A percentile compares a stretch with the other conserved stretches of the same genome.
Evolutionary conservation across 2,113 vertebrate species (phyloP).

Genomic region (Apeltes quadracus): DNA sequence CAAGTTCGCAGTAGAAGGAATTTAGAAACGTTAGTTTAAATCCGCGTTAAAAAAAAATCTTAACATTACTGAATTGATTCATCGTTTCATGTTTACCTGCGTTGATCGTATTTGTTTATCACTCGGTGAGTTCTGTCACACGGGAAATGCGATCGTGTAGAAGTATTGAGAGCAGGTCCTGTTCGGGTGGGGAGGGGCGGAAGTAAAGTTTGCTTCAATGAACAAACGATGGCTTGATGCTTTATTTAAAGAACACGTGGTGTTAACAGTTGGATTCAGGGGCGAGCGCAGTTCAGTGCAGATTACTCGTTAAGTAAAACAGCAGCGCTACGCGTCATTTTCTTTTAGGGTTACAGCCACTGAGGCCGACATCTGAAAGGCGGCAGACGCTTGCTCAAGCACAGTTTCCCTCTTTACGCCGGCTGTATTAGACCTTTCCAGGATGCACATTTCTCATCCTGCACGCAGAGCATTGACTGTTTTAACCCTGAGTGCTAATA

Average conservation of each 20-base stretch:
- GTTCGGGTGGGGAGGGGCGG: not conserved
- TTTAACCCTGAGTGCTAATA: slow-evolving; percentile 73
- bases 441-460: slow-evolving; percentile 61
- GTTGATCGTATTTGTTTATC: not conserved
- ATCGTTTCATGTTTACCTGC: not conserved
- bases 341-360: slow-evolving; percentile 59
- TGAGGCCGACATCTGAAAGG: slow-evolving; percentile 52
- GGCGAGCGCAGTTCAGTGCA: slow-evolving; percentile 16
- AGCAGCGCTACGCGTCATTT: slow-evolving; percentile 42
- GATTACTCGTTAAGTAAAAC: slow-evolving; percentile 29
- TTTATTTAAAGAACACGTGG: slow-evolving; percentile 23
- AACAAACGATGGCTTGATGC: slow-evolving; percentile 5
- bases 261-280: slow-evolving; percentile 28
- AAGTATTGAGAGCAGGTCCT: slow-evolving; percentile 8
- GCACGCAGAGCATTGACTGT: slow-evolving; percentile 67
- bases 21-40: slow-evolving; percentile 32
- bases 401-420: slow-evolving; percentile 41
- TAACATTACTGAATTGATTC: too few relatives aligned
- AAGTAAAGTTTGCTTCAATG: slow-evolving; percentile 21
- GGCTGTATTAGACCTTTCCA: slow-evolving; percentile 58
- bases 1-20: not conserved
- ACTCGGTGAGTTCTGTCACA: not conserved
- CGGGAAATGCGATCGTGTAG: slow-evolving; percentile 17
- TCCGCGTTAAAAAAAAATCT: too few relatives aligned
- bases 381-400: slow-evolving; percentile 48